Percentiles rank a stretch among this genome's conserved stretches.
phyloP scores from a whole-genome alignment of 1,140 invertebrate genomes.

The Ceratosolen fusciceps region DNA sequence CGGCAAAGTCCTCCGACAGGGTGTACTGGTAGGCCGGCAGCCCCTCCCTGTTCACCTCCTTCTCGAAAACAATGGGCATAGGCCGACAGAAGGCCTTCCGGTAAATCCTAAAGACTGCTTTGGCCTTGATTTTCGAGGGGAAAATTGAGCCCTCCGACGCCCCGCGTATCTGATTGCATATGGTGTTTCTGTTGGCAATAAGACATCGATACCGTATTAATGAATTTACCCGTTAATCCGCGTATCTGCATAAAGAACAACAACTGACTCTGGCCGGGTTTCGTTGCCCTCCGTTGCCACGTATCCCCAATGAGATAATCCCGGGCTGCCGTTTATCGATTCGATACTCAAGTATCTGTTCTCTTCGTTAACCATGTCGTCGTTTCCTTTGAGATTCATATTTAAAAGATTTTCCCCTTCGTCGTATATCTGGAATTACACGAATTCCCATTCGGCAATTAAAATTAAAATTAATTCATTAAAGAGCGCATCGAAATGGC shows the following conservation, averaged over 20 bases:
- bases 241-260: slow-evolving; percentile 35
- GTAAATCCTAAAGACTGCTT: slow-evolving; percentile 74
- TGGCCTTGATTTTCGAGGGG: slow-evolving; percentile 72
- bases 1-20: slow-evolving; percentile 73
- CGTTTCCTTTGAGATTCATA: slow-evolving; percentile 69
- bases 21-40: slow-evolving; percentile 68
- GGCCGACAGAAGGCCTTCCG: slow-evolving; percentile 79
- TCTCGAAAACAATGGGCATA: slow-evolving; percentile 73
- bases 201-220: no score
- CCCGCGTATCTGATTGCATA: slow-evolving; percentile 75
- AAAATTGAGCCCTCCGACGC: slow-evolving; percentile 76
- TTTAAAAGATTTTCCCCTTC: slow-evolving; percentile 74
- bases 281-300: slow-evolving; percentile 59
- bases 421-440: slow-evolving; percentile 73
- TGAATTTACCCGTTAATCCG: no score
- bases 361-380: slow-evolving; percentile 64
- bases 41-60: slow-evolving; percentile 58
- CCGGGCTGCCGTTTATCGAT: slow-evolving; percentile 74
- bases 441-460: no score
- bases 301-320: slow-evolving; percentile 76
- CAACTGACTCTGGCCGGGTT: slow-evolving; percentile 59
- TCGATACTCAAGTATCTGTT: slow-evolving; percentile 71
- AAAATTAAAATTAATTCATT: no score
- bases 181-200: slow-evolving; percentile 69
- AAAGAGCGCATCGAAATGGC: no score